These are phyloP conservation scores for Exocentrus adspersus DNA, from an alignment of 2,888 invertebrate genomes.

Conservation along the genomic window DNA sequence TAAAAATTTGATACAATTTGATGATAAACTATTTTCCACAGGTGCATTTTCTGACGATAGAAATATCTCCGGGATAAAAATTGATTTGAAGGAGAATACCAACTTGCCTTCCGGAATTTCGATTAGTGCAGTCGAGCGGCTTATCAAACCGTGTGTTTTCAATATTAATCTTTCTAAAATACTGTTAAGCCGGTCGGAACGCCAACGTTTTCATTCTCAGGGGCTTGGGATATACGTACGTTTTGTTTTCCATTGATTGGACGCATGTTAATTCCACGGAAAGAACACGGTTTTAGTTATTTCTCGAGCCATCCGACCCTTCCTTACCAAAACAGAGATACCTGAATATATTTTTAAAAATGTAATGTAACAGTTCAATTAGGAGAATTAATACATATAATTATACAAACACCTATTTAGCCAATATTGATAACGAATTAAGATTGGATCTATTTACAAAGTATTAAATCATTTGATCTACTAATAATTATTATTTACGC, in stretches of 20 bases:
- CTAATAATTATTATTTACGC: too few species aligned
- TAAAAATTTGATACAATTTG: too few species aligned
- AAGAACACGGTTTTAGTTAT: neutral
- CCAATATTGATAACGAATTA: neutral
- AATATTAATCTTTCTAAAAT: slow-evolving; percentile 47
- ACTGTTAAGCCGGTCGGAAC: slow-evolving; percentile 41
- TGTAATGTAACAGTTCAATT: neutral
- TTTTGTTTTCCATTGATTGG: slow-evolving; percentile 37
- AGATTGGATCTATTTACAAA: neutral
- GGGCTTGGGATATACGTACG: slow-evolving; percentile 26
- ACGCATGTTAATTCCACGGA: slow-evolving; percentile 35
- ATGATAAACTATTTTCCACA: neutral
- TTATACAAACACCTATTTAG: slow-evolving; percentile 3
- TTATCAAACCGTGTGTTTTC: slow-evolving; percentile 45
- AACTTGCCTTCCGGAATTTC: slow-evolving; percentile 38
- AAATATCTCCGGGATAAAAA: slow-evolving; percentile 36
- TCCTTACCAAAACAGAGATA: neutral
- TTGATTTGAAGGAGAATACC: slow-evolving; percentile 35
- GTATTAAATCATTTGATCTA: neutral
- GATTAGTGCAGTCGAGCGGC: slow-evolving; percentile 43
- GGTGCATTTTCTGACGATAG: slow-evolving; percentile 31
- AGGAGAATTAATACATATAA: slow-evolving; percentile 20
- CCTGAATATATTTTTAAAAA: neutral
- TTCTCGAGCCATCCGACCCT: too few species aligned
- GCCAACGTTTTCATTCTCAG: slow-evolving; percentile 39